These are phyloP conservation scores for Poeciliopsis prolifica DNA, from an alignment of 2,113 vertebrate genomes.

Conservation along the genomic window DNA sequence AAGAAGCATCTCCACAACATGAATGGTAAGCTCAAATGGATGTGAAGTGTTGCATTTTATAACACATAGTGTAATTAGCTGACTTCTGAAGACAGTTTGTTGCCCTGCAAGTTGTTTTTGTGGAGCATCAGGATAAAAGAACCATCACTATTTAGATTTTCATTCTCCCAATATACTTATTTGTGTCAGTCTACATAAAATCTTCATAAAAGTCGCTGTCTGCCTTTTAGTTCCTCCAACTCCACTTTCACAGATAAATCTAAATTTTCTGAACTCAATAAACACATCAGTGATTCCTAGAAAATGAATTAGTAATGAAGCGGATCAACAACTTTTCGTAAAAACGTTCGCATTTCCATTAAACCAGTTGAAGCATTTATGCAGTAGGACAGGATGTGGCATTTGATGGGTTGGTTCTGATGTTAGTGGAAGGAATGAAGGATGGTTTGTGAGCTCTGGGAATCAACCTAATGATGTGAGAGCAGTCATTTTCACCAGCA, in stretches of 20 bases:
- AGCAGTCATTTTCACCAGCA: slow-evolving; percentile 44
- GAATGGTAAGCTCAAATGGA: neutral
- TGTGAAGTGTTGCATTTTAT: neutral
- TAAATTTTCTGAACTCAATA: neutral
- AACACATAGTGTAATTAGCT: too few species aligned
- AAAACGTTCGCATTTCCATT: slow-evolving; percentile 13
- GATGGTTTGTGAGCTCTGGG: slow-evolving; percentile 19
- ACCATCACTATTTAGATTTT: too few species aligned
- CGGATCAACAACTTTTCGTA: neutral
- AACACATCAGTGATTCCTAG: neutral
- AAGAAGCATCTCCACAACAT: neutral
- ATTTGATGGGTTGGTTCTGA: slow-evolving; percentile 17
- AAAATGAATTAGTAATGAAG: slow-evolving; percentile 8
- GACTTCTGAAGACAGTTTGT: neutral
- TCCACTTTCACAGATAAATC: slow-evolving; percentile 12
- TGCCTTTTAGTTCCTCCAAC: slow-evolving; percentile 4
- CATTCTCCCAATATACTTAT: neutral
- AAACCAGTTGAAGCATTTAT: slow-evolving; percentile 13
- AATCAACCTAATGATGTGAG: slow-evolving; percentile 54
- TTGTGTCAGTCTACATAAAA: neutral
- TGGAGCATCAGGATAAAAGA: too few species aligned
- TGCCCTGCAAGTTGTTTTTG: neutral
- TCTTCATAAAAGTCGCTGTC: neutral
- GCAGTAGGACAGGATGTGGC: neutral
- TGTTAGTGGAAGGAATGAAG: slow-evolving; percentile 14